A percentile compares a stretch with the other conserved stretches of the same genome.
Conservation (phyloP, 1,140 invertebrate species). For the Cotesia glomerata region DNA sequence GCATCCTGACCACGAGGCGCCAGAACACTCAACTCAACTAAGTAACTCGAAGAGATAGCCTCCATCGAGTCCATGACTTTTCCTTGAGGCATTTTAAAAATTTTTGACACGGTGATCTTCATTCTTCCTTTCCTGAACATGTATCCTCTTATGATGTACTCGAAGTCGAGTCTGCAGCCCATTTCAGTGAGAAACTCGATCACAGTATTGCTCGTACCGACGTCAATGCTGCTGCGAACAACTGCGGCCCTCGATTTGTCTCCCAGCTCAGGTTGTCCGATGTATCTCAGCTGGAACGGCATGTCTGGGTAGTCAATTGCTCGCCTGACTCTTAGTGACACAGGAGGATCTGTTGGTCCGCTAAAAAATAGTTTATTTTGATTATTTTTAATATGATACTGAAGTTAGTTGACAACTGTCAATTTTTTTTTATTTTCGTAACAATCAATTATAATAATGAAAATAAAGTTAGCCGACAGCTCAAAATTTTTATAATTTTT, state of each 20-base stretch:
- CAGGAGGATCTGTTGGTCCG: constrained; percentile 63
- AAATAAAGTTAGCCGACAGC: too few species aligned
- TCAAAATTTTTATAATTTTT: too few species aligned
- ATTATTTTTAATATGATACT: background rate
- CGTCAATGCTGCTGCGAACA: constrained; percentile 89
- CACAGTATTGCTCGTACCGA: constrained; percentile 86
- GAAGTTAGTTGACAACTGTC: too few species aligned
- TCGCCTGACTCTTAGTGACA: constrained; percentile 77
- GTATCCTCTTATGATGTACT: constrained; percentile 91
- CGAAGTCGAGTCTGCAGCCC: constrained; percentile 89
- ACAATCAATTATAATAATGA: too few species aligned
- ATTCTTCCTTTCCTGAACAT: constrained; percentile 96
- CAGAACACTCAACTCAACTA: constrained; percentile 94
- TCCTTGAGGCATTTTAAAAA: constrained; percentile 84
- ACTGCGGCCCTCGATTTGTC: constrained; percentile 90
- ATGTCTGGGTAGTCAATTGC: constrained; percentile 79
- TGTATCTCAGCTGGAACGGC: constrained; percentile 87
- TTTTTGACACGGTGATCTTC: constrained; percentile 95
- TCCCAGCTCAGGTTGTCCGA: constrained; percentile 87
- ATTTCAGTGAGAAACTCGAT: constrained; percentile 92
- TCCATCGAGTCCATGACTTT: constrained; percentile 77
- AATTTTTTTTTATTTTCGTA: too few species aligned
- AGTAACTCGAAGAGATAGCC: constrained; percentile 88
- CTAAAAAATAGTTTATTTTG: constrained; percentile 50
- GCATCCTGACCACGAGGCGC: constrained; percentile 92